These are phyloP conservation scores for Malacosoma neustria DNA, from an alignment of 2,888 invertebrate genomes.

Conservation along the genomic window DNA sequence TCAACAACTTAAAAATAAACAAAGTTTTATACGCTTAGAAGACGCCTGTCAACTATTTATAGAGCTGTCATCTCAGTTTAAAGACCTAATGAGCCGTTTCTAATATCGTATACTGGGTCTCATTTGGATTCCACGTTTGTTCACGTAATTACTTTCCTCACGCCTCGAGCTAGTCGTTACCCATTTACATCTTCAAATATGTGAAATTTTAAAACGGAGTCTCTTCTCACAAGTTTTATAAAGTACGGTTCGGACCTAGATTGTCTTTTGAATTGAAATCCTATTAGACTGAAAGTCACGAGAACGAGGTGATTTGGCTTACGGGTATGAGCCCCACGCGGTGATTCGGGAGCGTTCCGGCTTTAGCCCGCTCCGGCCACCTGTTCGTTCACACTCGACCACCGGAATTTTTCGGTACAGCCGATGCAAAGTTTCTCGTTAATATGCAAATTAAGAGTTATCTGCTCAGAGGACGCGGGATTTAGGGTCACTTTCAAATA, in stretches of 20 bases:
- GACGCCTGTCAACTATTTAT: conserved; percentile 51
- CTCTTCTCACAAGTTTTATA: too few species aligned
- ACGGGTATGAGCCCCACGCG: too few species aligned
- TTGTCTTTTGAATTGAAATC: too few species aligned
- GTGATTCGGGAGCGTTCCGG: conserved; percentile 47
- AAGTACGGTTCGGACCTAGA: too few species aligned
- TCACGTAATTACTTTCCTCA: conserved; percentile 52
- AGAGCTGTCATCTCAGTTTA: conserved; percentile 65
- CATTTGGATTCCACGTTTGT: conserved; percentile 52
- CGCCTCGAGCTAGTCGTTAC: conserved; percentile 11
- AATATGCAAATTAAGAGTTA: conserved; percentile 71
- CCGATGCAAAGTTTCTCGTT: conserved; percentile 69
- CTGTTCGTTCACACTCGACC: conserved; percentile 60
- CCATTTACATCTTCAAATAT: not conserved
- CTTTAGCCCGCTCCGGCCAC: conserved; percentile 42
- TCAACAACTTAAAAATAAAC: conserved; percentile 46
- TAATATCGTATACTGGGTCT: conserved; percentile 56
- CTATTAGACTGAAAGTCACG: too few species aligned
- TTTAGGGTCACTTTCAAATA: conserved; percentile 52
- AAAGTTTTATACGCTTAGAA: conserved; percentile 39
- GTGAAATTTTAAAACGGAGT: not conserved
- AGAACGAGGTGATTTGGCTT: too few species aligned
- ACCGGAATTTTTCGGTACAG: conserved; percentile 59
- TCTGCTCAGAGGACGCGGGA: conserved; percentile 51
- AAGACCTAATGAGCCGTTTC: conserved; percentile 69